A percentile compares a stretch with the other conserved stretches of the same genome.
Evolutionary conservation across 2,797 vertebrate genomes (phyloP).

Genomic region (Pangasius djambal): DNA sequence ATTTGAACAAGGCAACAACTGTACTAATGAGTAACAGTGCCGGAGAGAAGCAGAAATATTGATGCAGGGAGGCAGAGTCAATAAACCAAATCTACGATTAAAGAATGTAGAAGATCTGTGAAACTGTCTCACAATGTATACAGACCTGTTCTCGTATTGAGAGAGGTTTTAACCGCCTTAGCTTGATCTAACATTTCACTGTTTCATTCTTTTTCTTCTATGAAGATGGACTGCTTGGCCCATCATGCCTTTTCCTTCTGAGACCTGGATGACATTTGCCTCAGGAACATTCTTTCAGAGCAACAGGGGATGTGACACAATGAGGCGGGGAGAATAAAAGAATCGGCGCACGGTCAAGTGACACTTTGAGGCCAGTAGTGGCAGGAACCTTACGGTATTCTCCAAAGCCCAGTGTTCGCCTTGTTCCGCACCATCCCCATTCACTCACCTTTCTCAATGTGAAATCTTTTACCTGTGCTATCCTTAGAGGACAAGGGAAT

Average conservation of each 20-base stretch:
- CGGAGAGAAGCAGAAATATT: conserved; percentile 28
- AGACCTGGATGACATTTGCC: conserved; percentile 33
- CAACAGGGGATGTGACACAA: conserved; percentile 39
- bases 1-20: conserved; percentile 38
- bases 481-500: conserved; percentile 63
- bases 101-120: conserved; percentile 1
- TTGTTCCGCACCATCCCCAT: conserved; percentile 67
- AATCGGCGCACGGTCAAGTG: conserved; percentile 41
- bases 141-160: conserved; percentile 3
- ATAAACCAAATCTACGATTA: conserved; percentile 34
- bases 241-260: background rate
- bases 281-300: conserved; percentile 20
- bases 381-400: conserved; percentile 19
- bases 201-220: background rate
- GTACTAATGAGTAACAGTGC: conserved; percentile 38
- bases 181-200: background rate
- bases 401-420: conserved; percentile 2
- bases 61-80: conserved; percentile 21
- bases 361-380: conserved; percentile 57
- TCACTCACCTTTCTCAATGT: conserved; percentile 72
- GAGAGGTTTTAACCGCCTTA: background rate
- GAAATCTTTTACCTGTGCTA: conserved; percentile 69
- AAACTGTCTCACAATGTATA: background rate
- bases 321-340: conserved; percentile 40
- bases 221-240: conserved; percentile 10